Base-by-base conservation (phyloP, 2,888 invertebrate genomes). In the Nomada flava region DNA sequence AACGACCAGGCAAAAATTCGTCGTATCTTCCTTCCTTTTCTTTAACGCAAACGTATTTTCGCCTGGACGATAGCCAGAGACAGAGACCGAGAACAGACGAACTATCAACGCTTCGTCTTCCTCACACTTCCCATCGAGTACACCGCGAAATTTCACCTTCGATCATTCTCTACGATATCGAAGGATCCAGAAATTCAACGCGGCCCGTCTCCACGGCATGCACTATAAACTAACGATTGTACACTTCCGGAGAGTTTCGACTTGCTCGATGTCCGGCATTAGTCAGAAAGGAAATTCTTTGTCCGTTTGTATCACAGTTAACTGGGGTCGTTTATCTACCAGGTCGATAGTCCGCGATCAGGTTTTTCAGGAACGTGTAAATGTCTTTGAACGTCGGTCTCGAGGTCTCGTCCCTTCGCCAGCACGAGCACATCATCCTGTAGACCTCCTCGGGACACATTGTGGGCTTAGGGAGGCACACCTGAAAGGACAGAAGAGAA, bases 361-460 rank as follows among this genome's bases (percentile, higher is more conserved):
- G 95, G 89, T 95, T 95, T 92, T 96, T 96, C 86, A 97, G 94
- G 89, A 96, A 96, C 88, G 95, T 94, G 92, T 96, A 95, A 89
- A 98, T 96, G 89, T 97, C 95, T 91, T 95, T 95, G 92, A 96
- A 96, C 23, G 95, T 95, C 59, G 96, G 96, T 87, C 96, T 93
- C 70, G 94, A 93, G 53, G 94, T 93, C 88, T 96, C 95, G 91
- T 96, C 95, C 88, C 95, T 93, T 89, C 94, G 95, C 96, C 96
- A 96, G 91, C 96, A 97, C 89, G 96, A 95, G 91, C 95, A 95
- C 96, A 97, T 96, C 85, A 97, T 94, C 86, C 96, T 95, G 94
- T 97, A 97, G 65, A 97, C 96, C 88, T 96, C 96, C 23, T 95
- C 95, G 18, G 97, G 96, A 93, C 97, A 97, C 82, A 97, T 95